Evolutionary conservation across 2,888 invertebrate genomes (phyloP).

Genomic region (Odontomyia ornata): DNA sequence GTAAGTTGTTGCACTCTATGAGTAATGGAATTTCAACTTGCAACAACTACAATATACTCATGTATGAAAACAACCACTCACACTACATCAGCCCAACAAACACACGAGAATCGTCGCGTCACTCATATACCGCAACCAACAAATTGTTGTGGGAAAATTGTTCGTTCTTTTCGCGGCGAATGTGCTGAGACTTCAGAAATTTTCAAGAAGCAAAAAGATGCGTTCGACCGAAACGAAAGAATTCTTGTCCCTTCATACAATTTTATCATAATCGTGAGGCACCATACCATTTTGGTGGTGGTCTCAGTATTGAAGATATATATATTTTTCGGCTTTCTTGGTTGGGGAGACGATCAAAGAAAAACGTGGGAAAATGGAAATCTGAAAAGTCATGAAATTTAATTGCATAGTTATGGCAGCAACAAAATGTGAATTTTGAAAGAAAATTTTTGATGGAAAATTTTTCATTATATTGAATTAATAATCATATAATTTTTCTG

Average conservation of each 20-base stretch:
- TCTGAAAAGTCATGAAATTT: constrained; percentile 21
- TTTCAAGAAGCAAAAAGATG: not conserved
- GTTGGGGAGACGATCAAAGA: not conserved
- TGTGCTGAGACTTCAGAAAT: not conserved
- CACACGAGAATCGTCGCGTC: not conserved
- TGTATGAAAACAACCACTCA: not conserved
- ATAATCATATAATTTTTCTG: no score
- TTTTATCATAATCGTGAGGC: not conserved
- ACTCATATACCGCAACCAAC: constrained; percentile 9
- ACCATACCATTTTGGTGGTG: no score
- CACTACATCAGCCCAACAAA: not conserved
- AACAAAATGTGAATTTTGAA: no score
- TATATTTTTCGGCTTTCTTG: not conserved
- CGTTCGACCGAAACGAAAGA: constrained; percentile 4
- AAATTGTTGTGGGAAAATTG: constrained; percentile 39
- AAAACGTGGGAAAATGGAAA: constrained; percentile 31
- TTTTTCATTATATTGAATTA: no score
- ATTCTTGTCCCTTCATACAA: not conserved
- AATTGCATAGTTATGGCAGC: not conserved
- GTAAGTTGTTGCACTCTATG: constrained; percentile 6
- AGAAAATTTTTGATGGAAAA: no score
- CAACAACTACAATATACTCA: constrained; percentile 19
- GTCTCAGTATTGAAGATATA: not conserved
- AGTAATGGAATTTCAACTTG: constrained; percentile 13
- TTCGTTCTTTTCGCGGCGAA: not conserved